These are phyloP conservation scores for Darevskia mixta DNA, from an alignment of 2,797 vertebrate genomes.

Conservation along the genomic window DNA sequence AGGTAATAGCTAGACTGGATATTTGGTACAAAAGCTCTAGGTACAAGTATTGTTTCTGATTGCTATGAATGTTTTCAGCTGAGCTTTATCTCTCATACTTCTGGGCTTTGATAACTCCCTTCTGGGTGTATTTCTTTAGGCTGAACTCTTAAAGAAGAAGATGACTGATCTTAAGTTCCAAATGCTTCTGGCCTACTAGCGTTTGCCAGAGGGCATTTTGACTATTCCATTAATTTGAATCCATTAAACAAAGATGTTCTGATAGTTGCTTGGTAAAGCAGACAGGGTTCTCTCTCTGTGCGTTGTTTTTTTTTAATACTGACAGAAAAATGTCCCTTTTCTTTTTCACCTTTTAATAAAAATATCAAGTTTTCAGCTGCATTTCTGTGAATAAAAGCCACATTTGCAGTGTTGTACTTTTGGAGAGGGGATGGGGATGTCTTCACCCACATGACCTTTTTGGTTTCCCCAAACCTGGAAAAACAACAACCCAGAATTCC, in stretches of 20 bases:
- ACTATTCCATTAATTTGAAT: background rate
- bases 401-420: too few species aligned
- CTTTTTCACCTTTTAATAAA: background rate
- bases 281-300: background rate
- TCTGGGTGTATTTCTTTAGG: background rate
- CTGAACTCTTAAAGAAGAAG: conserved; percentile 16
- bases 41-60: conserved; percentile 26
- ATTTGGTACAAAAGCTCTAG: conserved; percentile 55
- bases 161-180: background rate
- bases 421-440: background rate
- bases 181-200: conserved; percentile 16
- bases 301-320: background rate
- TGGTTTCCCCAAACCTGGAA: too few species aligned
- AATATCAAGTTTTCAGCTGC: background rate
- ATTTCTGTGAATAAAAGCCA: background rate
- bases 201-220: background rate
- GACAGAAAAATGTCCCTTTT: conserved; percentile 3
- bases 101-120: conserved; percentile 2
- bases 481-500: too few species aligned
- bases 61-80: conserved; percentile 36
- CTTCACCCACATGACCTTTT: too few species aligned
- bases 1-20: conserved; percentile 84
- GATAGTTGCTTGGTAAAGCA: background rate
- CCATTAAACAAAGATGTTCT: background rate
- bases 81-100: conserved; percentile 20